Evolutionary conservation across 2,797 vertebrate species (phyloP).

Genomic region (Pachyuromys duprasi): DNA sequence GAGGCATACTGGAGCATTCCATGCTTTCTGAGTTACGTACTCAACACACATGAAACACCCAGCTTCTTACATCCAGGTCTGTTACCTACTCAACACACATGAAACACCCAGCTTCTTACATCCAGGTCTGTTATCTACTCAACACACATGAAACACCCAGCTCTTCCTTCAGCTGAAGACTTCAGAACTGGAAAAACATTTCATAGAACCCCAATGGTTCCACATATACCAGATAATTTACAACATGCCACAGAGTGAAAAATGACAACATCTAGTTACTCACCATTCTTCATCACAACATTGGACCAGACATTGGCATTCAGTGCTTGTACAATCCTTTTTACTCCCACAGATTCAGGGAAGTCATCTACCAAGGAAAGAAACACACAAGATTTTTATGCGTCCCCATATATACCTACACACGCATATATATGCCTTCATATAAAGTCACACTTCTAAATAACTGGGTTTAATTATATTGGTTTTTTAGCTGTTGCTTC

Average conservation of each 20-base stretch:
- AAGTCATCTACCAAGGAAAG: slow-evolving; percentile 93
- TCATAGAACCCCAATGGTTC: background rate
- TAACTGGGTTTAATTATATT: slow-evolving; percentile 33
- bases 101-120: slow-evolving; percentile 47
- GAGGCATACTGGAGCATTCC: background rate
- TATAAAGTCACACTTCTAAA: slow-evolving; percentile 17
- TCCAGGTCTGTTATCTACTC: slow-evolving; percentile 43
- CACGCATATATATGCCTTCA: too few species aligned
- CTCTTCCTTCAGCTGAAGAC: slow-evolving; percentile 37
- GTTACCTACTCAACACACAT: slow-evolving; percentile 32
- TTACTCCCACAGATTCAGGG: slow-evolving; percentile 97
- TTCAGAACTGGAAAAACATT: slow-evolving; percentile 46
- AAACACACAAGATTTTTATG: background rate
- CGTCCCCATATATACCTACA: background rate
- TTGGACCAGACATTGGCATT: slow-evolving; percentile 99
- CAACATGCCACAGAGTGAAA: slow-evolving; percentile 37
- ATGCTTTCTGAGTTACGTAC: slow-evolving; percentile 38
- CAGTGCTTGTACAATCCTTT: slow-evolving; percentile 96
- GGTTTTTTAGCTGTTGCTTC: slow-evolving; percentile 21
- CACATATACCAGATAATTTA: slow-evolving; percentile 47
- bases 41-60: slow-evolving; percentile 30
- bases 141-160: slow-evolving; percentile 24
- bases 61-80: slow-evolving; percentile 34
- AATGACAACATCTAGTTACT: slow-evolving; percentile 68
- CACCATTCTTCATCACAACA: slow-evolving; percentile 97